Evolutionary conservation across 2,797 vertebrate genomes (phyloP).

Genomic region (Cryptoblepharus egeriae): DNA sequence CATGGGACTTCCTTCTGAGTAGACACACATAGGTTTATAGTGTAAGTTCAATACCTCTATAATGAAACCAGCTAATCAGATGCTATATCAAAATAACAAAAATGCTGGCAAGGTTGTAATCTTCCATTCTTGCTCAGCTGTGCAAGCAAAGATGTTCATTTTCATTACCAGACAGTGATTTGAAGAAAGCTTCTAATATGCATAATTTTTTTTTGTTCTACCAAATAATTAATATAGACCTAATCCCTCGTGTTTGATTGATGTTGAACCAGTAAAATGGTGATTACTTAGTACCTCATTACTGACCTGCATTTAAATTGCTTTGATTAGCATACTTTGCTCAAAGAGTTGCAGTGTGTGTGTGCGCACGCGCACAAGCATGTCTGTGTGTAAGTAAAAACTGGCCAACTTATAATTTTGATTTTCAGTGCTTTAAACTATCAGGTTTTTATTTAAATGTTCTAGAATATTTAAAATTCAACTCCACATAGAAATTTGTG

Average conservation of each 20-base stretch:
- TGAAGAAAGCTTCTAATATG: not conserved
- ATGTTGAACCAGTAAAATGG: not conserved
- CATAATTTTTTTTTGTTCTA: slow-evolving; percentile 24
- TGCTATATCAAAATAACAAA: slow-evolving; percentile 13
- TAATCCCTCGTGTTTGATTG: slow-evolving; percentile 10
- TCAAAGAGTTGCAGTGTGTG: not conserved
- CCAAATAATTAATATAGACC: slow-evolving; percentile 5
- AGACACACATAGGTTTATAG: no score
- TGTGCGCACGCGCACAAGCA: no score
- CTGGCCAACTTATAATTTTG: slow-evolving; percentile 6
- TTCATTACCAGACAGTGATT: slow-evolving; percentile 19
- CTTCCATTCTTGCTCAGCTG: not conserved
- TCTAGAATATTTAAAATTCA: not conserved
- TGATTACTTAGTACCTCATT: not conserved
- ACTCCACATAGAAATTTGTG: not conserved
- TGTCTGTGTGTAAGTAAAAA: slow-evolving; percentile 24
- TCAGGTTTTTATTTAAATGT: not conserved
- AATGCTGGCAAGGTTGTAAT: not conserved
- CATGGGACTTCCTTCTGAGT: no score
- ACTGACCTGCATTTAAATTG: slow-evolving; percentile 12
- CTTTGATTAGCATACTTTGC: slow-evolving; percentile 7
- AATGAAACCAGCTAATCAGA: slow-evolving; percentile 1
- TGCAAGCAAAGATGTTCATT: not conserved
- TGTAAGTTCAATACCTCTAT: not conserved
- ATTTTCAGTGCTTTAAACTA: slow-evolving; percentile 11